phyloP scores from a whole-genome alignment of 2,113 vertebrate species.

The Caranx melampygus region DNA sequence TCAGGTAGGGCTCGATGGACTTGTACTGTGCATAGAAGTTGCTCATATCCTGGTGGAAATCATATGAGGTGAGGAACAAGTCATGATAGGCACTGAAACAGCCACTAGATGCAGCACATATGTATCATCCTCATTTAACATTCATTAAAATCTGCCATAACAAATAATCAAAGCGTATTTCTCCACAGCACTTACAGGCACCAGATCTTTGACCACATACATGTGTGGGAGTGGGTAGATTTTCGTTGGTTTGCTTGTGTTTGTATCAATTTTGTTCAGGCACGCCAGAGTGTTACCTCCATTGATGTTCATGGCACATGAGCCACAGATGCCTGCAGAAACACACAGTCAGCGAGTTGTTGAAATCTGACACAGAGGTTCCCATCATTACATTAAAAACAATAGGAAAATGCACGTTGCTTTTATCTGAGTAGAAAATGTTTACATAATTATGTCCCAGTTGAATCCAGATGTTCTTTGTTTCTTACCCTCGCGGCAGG shows the following conservation, averaged over 20 bases:
- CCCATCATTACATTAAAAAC: neutral
- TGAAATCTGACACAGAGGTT: constrained; percentile 1
- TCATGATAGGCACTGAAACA: neutral
- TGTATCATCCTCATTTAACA: neutral
- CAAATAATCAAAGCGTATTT: neutral
- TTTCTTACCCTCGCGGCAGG: constrained; percentile 92
- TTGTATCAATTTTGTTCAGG: constrained; percentile 88
- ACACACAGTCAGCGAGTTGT: neutral
- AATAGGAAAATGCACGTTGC: neutral
- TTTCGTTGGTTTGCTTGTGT: constrained; percentile 87
- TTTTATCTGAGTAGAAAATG: neutral
- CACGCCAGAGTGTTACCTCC: constrained; percentile 95
- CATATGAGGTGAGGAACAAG: neutral
- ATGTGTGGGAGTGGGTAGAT: constrained; percentile 97
- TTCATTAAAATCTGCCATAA: neutral
- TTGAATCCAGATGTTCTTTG: neutral
- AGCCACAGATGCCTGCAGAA: constrained; percentile 92
- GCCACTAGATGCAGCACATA: neutral
- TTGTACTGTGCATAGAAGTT: constrained; percentile 98
- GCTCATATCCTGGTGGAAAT: constrained; percentile 88
- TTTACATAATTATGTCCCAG: neutral
- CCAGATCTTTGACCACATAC: constrained; percentile 94
- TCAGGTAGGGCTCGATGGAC: constrained; percentile 94
- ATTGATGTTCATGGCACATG: constrained; percentile 97
- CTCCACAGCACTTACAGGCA: constrained; percentile 88